phyloP scores from a whole-genome alignment of 2,797 vertebrate genomes.

The Platyrinchus mystaceus region DNA sequence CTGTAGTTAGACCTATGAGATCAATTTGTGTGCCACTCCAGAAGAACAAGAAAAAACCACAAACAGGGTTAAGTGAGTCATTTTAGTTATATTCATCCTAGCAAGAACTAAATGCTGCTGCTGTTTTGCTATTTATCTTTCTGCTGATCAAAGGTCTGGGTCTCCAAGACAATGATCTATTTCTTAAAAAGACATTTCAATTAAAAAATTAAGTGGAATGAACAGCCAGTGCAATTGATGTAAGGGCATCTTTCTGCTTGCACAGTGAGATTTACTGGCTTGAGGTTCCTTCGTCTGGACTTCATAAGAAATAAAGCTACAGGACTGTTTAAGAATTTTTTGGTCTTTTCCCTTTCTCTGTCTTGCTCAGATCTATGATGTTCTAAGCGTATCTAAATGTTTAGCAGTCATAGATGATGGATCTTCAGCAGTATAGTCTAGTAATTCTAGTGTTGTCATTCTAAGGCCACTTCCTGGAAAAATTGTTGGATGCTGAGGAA shows the following conservation, averaged over 20 bases:
- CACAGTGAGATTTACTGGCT: neutral
- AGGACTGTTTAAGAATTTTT: neutral
- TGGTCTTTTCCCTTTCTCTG: neutral
- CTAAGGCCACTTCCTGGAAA: neutral
- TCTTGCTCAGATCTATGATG: neutral
- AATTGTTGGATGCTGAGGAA: neutral
- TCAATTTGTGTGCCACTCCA: neutral
- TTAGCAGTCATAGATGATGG: neutral
- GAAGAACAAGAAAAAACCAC: neutral
- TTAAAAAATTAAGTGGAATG: neutral
- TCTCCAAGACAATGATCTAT: neutral
- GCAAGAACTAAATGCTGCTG: neutral
- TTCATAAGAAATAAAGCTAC: neutral
- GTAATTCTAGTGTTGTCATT: neutral
- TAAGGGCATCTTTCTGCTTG: neutral
- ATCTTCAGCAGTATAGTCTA: neutral
- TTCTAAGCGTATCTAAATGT: neutral
- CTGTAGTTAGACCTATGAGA: neutral
- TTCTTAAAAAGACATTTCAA: neutral
- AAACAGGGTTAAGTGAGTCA: rapidly evolving
- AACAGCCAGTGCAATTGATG: neutral
- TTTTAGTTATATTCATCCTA: neutral
- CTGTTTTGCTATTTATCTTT: neutral
- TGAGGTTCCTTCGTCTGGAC: neutral
- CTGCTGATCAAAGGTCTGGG: neutral